Conservation (phyloP, 2,797 vertebrate genomes). For the Synaphobranchus kaupii region DNA sequence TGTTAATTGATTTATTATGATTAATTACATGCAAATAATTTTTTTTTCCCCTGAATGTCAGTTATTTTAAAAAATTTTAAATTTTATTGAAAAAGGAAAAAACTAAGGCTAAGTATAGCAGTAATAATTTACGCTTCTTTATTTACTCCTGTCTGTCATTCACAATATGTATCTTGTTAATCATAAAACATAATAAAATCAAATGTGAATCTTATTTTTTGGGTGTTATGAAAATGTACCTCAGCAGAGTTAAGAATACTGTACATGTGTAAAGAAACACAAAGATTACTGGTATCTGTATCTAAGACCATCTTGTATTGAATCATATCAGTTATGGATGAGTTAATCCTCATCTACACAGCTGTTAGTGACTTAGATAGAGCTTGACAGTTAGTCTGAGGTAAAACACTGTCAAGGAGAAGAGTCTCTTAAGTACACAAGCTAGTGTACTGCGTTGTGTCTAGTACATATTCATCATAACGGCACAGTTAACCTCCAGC, state of each 20-base stretch:
- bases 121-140: background rate
- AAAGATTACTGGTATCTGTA: constrained; percentile 1
- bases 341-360: constrained; percentile 52
- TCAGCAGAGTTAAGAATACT: too few species aligned
- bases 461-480: constrained; percentile 68
- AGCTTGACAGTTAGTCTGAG: constrained; percentile 53
- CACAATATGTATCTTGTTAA: background rate
- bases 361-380: constrained; percentile 52
- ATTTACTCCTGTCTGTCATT: background rate
- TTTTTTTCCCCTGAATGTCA: background rate
- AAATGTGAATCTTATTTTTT: background rate
- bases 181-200: background rate
- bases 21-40: too few species aligned
- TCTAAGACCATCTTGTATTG: constrained; percentile 16
- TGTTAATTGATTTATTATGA: too few species aligned
- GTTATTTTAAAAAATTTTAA: background rate
- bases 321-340: constrained; percentile 47
- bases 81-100: too few species aligned
- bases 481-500: constrained; percentile 57
- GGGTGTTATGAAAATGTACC: background rate
- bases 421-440: constrained; percentile 54
- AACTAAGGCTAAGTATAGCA: background rate
- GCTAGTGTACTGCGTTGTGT: constrained; percentile 52
- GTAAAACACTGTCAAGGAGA: constrained; percentile 55
- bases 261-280: background rate